Evolutionary conservation across 2,113 vertebrate genomes (phyloP), one percentile per base, ranked within the genome.

Genomic region (Ailurus styani): DNA sequence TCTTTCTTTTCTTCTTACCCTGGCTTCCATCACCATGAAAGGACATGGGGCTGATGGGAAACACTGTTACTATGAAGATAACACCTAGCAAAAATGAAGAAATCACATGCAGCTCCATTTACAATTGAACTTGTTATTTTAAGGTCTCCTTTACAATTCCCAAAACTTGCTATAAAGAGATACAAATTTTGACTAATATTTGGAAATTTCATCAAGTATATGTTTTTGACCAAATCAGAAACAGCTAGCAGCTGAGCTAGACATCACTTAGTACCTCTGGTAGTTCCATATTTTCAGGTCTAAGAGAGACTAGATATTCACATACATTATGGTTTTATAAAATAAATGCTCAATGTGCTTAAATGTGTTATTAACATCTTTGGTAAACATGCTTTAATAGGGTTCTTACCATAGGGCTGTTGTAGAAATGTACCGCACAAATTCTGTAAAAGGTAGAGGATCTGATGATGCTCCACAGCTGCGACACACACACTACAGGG

Each of bases 401-500:
- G 86, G 73, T 78, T 73, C 99, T 99, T 99, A 99, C 99, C 99
- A 99, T 73, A 99, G 98, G 90, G 99, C 99, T 64, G 99, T 99
- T 95, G 99, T 99, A 94, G 99, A 99, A 99, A 99, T 99, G 68
- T 99, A 99, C 98, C 99, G 99, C 95, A 99, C 99, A 93, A 99
- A 99, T 97, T 99, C 99, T 0, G 99, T 99, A 89, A 99, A 99
- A 97, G 99, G 99, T 85, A 99, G 98, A 0, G 99, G 99, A 97
- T 99, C 99, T 23, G 99, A 99, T 0, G 99, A 99, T 5, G 99
- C 99, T 94, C 99, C 99, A 97, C 99, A 99, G 97, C 99, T 99
- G n/a, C 99, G 99, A 98, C 99, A 99, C 50, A 99, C 99, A 73
- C 99, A 99, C 99, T 99, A 95, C 9, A 98, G 86, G 73, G 42